phyloP scores from a whole-genome alignment of 1,140 invertebrate genomes.

The Zaprionus nigranus region DNA sequence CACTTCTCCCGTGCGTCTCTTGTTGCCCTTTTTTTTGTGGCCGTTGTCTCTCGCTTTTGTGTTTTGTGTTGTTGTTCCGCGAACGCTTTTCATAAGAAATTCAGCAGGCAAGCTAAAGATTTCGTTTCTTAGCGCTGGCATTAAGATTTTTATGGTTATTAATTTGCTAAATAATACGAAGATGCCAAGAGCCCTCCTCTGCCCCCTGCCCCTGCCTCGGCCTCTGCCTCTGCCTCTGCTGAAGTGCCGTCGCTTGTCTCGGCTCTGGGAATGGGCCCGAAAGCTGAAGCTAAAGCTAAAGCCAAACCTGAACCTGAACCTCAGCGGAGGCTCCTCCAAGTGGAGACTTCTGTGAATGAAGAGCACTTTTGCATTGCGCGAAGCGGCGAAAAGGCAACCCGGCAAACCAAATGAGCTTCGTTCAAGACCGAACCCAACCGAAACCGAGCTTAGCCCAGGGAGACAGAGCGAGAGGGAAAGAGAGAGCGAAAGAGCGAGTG shows the following conservation, averaged over 20 bases:
- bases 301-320: slow-evolving; percentile 22
- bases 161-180: slow-evolving; percentile 82
- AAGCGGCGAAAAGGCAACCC: slow-evolving; percentile 27
- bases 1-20: slow-evolving; percentile 41
- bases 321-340: slow-evolving; percentile 18
- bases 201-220: neutral
- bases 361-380: slow-evolving; percentile 78
- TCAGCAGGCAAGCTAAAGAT: slow-evolving; percentile 79
- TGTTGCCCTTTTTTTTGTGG: slow-evolving; percentile 43
- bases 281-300: slow-evolving; percentile 17
- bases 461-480: neutral
- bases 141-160: slow-evolving; percentile 83
- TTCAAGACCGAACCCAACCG: slow-evolving; percentile 19
- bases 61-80: slow-evolving; percentile 42
- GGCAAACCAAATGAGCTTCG: slow-evolving; percentile 8
- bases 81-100: slow-evolving; percentile 79
- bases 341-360: slow-evolving; percentile 76
- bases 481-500: neutral
- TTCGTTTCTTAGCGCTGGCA: slow-evolving; percentile 75
- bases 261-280: slow-evolving; percentile 30
- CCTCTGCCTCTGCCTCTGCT: neutral
- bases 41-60: slow-evolving; percentile 44
- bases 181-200: slow-evolving; percentile 45
- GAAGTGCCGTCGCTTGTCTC: slow-evolving; percentile 25
- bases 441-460: neutral